Conservation (phyloP, 2,113 vertebrate genomes). For the Atractosteus spatula region DNA sequence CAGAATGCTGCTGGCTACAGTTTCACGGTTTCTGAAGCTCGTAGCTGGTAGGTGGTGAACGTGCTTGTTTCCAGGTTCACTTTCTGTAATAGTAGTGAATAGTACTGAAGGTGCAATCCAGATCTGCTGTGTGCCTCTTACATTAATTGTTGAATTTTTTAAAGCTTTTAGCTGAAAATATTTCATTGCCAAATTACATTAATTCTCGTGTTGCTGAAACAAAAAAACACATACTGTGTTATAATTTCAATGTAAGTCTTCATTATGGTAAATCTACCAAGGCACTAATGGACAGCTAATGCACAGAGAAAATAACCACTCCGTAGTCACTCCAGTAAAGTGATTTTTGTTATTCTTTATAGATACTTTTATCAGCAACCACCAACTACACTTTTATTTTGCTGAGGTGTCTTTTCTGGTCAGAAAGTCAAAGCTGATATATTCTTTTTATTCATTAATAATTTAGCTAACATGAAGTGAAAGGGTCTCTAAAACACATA, state of each 20-base stretch:
- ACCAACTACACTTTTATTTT: background rate
- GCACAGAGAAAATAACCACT: too few species aligned
- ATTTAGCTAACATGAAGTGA: constrained; percentile 60
- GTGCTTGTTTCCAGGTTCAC: constrained; percentile 61
- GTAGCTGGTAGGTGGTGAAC: constrained; percentile 50
- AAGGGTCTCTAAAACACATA: constrained; percentile 43
- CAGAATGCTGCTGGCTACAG: constrained; percentile 56
- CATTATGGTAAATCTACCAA: too few species aligned
- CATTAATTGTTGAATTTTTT: constrained; percentile 41
- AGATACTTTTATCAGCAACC: too few species aligned
- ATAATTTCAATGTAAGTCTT: too few species aligned
- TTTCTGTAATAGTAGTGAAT: constrained; percentile 38
- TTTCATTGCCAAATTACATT: too few species aligned
- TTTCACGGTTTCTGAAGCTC: constrained; percentile 63
- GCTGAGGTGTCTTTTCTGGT: constrained; percentile 61
- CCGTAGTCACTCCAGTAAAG: too few species aligned
- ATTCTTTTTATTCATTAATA: constrained; percentile 64
- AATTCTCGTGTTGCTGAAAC: too few species aligned
- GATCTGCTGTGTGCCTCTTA: constrained; percentile 49
- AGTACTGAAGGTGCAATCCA: constrained; percentile 32
- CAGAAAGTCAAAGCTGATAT: constrained; percentile 62
- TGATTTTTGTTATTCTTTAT: too few species aligned
- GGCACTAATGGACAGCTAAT: too few species aligned
- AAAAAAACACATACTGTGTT: too few species aligned
- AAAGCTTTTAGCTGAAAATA: too few species aligned